phyloP scores from a whole-genome alignment of 2,113 vertebrate genomes.

The Vireo altiloquus region DNA sequence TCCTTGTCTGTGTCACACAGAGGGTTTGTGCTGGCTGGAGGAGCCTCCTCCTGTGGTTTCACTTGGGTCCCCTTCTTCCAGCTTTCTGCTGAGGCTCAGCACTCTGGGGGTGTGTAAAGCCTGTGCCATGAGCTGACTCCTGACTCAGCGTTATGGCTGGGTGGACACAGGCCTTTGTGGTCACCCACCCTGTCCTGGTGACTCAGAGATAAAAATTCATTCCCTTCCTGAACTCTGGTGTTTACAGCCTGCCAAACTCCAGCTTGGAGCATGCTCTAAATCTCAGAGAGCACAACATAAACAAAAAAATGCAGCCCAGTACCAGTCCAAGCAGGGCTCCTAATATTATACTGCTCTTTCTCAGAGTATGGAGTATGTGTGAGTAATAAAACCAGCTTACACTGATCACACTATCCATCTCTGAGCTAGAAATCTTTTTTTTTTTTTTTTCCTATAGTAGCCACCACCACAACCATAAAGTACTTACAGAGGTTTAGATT shows the following conservation, averaged over 20 bases:
- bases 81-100: slow-evolving; percentile 16
- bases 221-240: not conserved
- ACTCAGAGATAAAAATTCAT: slow-evolving; percentile 9
- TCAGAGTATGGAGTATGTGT: not conserved
- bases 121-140: not conserved
- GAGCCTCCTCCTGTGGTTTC: not conserved
- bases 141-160: slow-evolving; percentile 37
- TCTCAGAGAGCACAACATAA: not conserved
- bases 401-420: not conserved
- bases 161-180: not conserved
- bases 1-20: not conserved
- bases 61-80: not conserved
- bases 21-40: not conserved
- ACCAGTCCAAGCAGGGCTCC: not conserved
- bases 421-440: not conserved
- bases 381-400: not conserved
- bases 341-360: not conserved
- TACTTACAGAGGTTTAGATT: not conserved
- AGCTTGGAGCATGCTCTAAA: not conserved
- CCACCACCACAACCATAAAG: not conserved
- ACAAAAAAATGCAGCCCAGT: not conserved
- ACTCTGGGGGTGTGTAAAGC: not conserved
- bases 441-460: not conserved
- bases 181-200: not conserved
- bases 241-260: not conserved